Conservation (phyloP, 1,140 invertebrate genomes). For the Caenorhabditis inopinata region DNA sequence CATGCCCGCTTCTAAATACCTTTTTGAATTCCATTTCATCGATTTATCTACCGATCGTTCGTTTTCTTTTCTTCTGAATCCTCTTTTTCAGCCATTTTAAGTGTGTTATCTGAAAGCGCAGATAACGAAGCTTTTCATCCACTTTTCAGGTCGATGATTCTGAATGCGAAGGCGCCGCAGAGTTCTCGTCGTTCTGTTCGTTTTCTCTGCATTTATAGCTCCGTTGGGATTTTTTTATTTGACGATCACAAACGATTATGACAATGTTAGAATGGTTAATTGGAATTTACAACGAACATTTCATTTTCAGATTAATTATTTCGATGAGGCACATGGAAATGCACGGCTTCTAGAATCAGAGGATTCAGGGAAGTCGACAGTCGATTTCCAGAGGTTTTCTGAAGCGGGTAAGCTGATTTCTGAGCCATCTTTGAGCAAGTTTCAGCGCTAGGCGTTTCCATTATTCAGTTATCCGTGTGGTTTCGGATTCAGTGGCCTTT, state of each 20-base stretch:
- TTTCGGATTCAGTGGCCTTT: too few species aligned
- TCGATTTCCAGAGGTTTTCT: neutral
- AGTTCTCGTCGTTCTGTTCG: neutral
- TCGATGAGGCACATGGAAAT: too few species aligned
- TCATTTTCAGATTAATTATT: too few species aligned
- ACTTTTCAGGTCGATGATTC: neutral
- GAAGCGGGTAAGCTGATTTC: neutral
- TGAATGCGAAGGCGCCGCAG: neutral
- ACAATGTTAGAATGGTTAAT: too few species aligned
- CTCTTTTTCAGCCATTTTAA: too few species aligned
- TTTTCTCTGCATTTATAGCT: neutral
- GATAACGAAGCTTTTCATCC: neutral
- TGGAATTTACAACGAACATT: too few species aligned
- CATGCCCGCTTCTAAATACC: neutral
- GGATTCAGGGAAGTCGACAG: too few species aligned
- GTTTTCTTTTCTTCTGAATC: neutral
- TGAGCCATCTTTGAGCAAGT: too few species aligned
- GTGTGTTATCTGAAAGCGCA: too few species aligned
- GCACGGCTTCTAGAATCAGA: too few species aligned
- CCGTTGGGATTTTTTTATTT: conserved; percentile 14
- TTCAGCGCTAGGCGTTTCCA: too few species aligned
- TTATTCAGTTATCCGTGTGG: too few species aligned
- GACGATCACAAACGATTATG: neutral
- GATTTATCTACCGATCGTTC: neutral
- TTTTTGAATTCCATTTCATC: conserved; percentile 16